These are phyloP conservation scores for Tarsius wallacei DNA, from an alignment of 2,797 vertebrate species.

Conservation along the genomic window DNA sequence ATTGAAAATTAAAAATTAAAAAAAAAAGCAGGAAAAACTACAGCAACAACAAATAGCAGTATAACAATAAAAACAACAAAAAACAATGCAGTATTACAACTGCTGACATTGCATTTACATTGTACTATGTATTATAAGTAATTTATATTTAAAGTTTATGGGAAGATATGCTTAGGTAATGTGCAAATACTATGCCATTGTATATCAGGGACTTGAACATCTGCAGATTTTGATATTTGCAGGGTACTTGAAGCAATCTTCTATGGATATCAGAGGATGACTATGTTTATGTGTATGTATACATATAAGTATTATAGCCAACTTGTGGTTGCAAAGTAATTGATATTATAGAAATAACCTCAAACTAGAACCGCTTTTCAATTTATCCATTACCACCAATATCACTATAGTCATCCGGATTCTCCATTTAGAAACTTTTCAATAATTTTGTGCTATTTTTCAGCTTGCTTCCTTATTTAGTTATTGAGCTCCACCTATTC, in stretches of 20 bases:
- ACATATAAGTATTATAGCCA: neutral
- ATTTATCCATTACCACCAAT: neutral
- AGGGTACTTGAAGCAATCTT: neutral
- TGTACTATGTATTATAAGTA: neutral
- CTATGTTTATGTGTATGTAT: neutral
- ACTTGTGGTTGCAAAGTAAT: slow-evolving; percentile 20
- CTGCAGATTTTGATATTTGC: neutral
- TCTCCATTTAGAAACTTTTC: slow-evolving; percentile 12
- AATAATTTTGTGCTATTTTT: neutral
- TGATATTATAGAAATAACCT: neutral
- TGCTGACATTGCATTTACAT: neutral
- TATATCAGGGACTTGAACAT: neutral
- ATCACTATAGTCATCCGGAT: neutral
- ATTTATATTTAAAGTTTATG: neutral
- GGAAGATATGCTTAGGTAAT: neutral
- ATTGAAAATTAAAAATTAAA: neutral
- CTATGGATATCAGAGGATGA: neutral
- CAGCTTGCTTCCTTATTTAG: neutral
- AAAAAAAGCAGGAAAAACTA: neutral
- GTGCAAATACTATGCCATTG: neutral
- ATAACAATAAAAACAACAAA: neutral
- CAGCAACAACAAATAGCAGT: neutral
- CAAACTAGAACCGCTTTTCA: neutral
- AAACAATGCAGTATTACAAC: neutral
- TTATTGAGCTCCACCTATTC: neutral